Conservation (phyloP, 2,888 invertebrate species). For the Tinea pellionella region DNA sequence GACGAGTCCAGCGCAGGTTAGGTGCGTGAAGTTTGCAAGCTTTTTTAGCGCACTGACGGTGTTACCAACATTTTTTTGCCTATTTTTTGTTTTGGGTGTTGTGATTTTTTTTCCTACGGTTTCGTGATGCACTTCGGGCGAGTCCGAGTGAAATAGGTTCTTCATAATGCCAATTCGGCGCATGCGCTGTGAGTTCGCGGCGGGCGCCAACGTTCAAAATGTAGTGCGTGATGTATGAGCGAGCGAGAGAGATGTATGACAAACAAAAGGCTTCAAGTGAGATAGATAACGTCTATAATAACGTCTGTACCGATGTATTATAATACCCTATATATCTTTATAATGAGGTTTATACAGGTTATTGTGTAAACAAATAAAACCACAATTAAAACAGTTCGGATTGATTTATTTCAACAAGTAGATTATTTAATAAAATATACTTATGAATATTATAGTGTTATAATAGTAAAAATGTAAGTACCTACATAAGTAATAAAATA, state of each 20-base stretch:
- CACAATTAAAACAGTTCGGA: neutral
- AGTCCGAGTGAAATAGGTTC: slow-evolving; percentile 45
- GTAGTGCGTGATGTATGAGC: neutral
- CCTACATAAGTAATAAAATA: too few species aligned
- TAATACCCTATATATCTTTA: neutral
- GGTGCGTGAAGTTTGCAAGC: slow-evolving; percentile 71
- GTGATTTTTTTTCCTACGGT: slow-evolving; percentile 63
- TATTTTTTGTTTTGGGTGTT: slow-evolving; percentile 68
- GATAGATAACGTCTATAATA: slow-evolving; percentile 4
- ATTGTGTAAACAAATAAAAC: slow-evolving; percentile 2
- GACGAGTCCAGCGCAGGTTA: slow-evolving; percentile 72
- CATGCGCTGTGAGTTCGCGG: slow-evolving; percentile 29
- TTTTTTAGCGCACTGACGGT: slow-evolving; percentile 72
- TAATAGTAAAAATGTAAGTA: too few species aligned
- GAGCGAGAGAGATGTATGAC: neutral
- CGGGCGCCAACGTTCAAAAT: slow-evolving; percentile 33
- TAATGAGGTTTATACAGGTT: neutral
- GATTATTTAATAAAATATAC: neutral
- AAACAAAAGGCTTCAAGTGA: neutral
- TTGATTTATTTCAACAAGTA: neutral
- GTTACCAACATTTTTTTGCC: slow-evolving; percentile 71
- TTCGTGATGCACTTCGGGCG: slow-evolving; percentile 53
- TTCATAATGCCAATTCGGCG: slow-evolving; percentile 37
- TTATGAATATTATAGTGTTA: too few species aligned
- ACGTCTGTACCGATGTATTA: neutral